Evolutionary conservation across 2,797 vertebrate species (phyloP).

Genomic region (Bradypodion pumilum): DNA sequence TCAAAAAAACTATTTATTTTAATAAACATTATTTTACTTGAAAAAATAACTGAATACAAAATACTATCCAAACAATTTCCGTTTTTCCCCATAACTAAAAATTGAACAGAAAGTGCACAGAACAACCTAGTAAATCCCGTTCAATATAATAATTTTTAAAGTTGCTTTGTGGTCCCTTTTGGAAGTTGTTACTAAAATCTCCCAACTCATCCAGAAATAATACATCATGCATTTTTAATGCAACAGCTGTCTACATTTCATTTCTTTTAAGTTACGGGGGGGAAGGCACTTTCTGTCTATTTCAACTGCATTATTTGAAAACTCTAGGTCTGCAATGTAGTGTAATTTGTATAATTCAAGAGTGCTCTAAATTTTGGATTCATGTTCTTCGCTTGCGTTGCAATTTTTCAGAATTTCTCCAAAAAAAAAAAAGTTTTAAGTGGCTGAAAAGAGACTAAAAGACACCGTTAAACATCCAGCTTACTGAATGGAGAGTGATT

Average conservation of each 20-base stretch:
- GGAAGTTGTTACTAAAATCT: not conserved
- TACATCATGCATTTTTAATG: not conserved
- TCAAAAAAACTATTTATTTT: too few species aligned
- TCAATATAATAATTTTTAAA: not conserved
- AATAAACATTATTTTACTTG: too few species aligned
- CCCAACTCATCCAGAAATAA: not conserved
- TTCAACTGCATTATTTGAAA: not conserved
- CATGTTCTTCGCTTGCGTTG: not conserved
- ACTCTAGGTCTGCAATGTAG: not conserved
- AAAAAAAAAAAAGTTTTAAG: not conserved
- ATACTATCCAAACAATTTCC: too few species aligned
- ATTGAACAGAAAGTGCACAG: fast-evolving
- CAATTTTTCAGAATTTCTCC: not conserved
- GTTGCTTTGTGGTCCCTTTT: not conserved
- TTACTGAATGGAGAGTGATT: not conserved
- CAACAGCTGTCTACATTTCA: too few species aligned
- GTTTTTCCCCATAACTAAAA: too few species aligned
- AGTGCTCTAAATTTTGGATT: not conserved
- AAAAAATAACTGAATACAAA: too few species aligned
- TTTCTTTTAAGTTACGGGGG: not conserved
- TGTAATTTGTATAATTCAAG: not conserved
- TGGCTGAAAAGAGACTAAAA: not conserved
- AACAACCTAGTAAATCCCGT: not conserved
- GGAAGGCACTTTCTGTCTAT: not conserved
- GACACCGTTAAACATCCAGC: too few species aligned